phyloP scores from a whole-genome alignment of 2,888 invertebrate species.

The Noctua comes region DNA sequence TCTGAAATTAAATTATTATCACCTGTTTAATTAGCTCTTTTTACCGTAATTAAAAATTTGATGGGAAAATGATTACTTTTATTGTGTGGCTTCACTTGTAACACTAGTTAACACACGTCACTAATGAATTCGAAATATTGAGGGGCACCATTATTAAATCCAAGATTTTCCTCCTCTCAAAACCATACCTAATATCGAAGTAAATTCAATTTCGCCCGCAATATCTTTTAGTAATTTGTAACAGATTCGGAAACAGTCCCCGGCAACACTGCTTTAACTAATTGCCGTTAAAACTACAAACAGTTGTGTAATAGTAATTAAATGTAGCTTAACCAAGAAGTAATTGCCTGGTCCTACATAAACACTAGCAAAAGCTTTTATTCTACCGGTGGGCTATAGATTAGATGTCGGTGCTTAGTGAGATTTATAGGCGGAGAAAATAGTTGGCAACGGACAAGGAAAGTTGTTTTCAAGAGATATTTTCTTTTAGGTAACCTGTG shows the following conservation, averaged over 20 bases:
- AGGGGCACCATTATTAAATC: not conserved
- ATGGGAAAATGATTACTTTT: not conserved
- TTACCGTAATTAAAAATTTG: conserved; percentile 10
- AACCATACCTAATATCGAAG: not conserved
- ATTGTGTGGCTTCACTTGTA: conserved; percentile 2
- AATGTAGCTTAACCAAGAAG: conserved; percentile 73
- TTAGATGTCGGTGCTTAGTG: conserved; percentile 75
- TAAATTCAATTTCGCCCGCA: conserved; percentile 10
- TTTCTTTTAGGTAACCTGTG: conserved; percentile 39
- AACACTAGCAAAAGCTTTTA: conserved; percentile 69
- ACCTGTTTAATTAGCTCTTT: conserved; percentile 14
- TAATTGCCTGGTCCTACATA: conserved; percentile 73
- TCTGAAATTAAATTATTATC: too few relatives aligned
- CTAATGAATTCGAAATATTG: not conserved
- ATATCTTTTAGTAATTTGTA: conserved; percentile 45
- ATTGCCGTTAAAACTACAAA: conserved; percentile 73
- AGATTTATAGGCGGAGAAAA: conserved; percentile 79
- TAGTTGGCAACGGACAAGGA: conserved; percentile 65
- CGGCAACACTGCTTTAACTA: conserved; percentile 56
- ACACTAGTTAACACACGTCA: not conserved
- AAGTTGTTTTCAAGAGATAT: conserved; percentile 49
- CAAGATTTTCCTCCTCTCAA: not conserved
- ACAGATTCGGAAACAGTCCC: conserved; percentile 46
- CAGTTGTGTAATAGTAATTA: conserved; percentile 74
- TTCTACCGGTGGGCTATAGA: conserved; percentile 74